These are phyloP conservation scores for Saccopteryx leptura DNA, from an alignment of 2,113 vertebrate genomes.

Conservation along the genomic window DNA sequence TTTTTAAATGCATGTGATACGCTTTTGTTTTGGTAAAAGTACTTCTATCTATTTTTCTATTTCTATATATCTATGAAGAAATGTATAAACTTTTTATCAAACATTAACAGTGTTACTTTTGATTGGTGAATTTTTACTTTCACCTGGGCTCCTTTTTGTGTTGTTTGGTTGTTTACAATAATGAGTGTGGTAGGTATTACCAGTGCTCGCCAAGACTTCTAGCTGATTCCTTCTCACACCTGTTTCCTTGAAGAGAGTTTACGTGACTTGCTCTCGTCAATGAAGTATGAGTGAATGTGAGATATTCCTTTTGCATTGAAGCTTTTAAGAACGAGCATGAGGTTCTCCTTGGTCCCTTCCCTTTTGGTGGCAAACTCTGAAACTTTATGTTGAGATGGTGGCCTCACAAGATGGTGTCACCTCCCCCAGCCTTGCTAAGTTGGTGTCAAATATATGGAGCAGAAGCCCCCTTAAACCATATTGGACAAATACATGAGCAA, in stretches of 20 bases:
- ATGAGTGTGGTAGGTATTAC: not conserved
- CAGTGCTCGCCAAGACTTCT: not conserved
- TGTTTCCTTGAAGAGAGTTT: not conserved
- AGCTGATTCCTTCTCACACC: not conserved
- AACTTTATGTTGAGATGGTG: too few relatives aligned
- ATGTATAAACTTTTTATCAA: not conserved
- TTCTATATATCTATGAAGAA: not conserved
- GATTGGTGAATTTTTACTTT: not conserved
- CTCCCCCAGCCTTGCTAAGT: not conserved
- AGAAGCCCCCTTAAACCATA: not conserved
- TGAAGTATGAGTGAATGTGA: not conserved
- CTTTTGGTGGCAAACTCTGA: not conserved
- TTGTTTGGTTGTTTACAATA: not conserved
- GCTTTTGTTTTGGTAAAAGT: slow-evolving; percentile 7
- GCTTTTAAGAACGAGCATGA: not conserved
- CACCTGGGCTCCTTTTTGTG: not conserved
- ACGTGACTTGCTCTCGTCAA: not conserved
- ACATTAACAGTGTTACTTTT: not conserved
- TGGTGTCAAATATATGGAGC: not conserved
- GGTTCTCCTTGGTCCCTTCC: not conserved
- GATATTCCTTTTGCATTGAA: not conserved
- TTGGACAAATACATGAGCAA: not conserved
- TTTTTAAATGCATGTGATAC: not conserved
- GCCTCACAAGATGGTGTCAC: not conserved
- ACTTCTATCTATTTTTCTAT: not conserved